Base-by-base conservation (phyloP, 2,888 invertebrate genomes). In the Malacosoma neustria region DNA sequence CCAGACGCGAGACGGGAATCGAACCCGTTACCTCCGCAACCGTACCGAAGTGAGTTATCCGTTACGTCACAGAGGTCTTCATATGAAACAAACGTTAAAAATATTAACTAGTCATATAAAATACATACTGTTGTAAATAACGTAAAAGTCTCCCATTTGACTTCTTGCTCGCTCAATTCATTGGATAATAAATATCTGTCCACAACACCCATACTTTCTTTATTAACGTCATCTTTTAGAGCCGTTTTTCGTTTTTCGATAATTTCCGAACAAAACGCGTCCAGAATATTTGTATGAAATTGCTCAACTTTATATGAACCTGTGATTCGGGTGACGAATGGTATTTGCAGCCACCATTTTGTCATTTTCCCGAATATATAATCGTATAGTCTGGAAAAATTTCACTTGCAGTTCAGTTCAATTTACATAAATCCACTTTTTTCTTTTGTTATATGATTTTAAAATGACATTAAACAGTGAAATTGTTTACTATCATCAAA, bases 91-190 rank as follows among this genome's bases (percentile, higher is more conserved):
- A n/a, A n/a, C n/a, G n/a, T n/a, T n/a, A n/a, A n/a, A n/a, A n/a
- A n/a, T n/a, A n/a, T n/a, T n/a, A n/a, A n/a, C n/a, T n/a, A n/a
- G n/a, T n/a, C n/a, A n/a, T n/a, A n/a, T n/a, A n/a, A n/a, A n/a
- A n/a, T n/a, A 63, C 64, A 63, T 44, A 80, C 80, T 35, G 80
- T 76, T 2, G 80, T 76, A 48, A 81, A 80, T 11, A 79, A 44
- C 31, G 59, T 63, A 2, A 80, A 60, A 0, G 65, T 66, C 12
- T 72, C 70, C 48, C 51, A 48, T 35, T 62, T 69, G 2, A 77
- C 55, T 37, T 79, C 72, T 3, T 54, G 42, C 1, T 73, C 68
- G 9, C 38, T 57, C 37, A 79, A 29, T 9, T 69, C 67, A 29
- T 62, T 64, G 7, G 61, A 64, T 31, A 72, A 33, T 34, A 80